These are phyloP conservation scores for Hypomecis atomaria DNA, from an alignment of 2,888 invertebrate species.

Conservation along the genomic window DNA sequence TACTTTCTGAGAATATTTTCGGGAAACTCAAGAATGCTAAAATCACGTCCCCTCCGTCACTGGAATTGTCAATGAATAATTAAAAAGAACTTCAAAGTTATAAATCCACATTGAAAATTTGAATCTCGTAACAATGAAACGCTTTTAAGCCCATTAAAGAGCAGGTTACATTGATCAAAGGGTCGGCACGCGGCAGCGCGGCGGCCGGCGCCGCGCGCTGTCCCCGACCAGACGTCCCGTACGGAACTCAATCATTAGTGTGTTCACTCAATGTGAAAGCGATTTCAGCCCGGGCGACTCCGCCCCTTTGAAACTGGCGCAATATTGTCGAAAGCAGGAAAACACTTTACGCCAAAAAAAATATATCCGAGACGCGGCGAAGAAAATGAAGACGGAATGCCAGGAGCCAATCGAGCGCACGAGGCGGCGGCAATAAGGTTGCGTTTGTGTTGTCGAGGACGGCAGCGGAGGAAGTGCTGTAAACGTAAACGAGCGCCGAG, in stretches of 20 bases:
- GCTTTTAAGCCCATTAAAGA: slow-evolving; percentile 74
- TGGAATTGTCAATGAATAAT: slow-evolving; percentile 15
- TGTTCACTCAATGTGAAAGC: slow-evolving; percentile 82
- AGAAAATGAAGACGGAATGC: slow-evolving; percentile 78
- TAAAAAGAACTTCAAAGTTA: slow-evolving; percentile 24
- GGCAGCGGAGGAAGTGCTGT: slow-evolving; percentile 56
- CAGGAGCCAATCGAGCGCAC: slow-evolving; percentile 77
- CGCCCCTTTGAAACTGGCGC: slow-evolving; percentile 78
- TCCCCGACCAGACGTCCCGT: slow-evolving; percentile 56
- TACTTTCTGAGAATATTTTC: not conserved
- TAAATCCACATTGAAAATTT: slow-evolving; percentile 51
- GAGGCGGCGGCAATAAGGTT: slow-evolving; percentile 72
- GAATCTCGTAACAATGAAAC: slow-evolving; percentile 61
- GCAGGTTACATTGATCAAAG: slow-evolving; percentile 70
- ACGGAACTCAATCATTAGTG: slow-evolving; percentile 84
- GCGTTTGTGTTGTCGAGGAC: slow-evolving; percentile 74
- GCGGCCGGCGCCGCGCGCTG: slow-evolving; percentile 41
- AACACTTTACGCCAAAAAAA: slow-evolving; percentile 76
- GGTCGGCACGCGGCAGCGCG: slow-evolving; percentile 51
- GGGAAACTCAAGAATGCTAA: not conserved
- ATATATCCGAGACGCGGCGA: slow-evolving; percentile 68
- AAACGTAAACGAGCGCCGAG: slow-evolving; percentile 62
- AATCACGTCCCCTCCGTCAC: slow-evolving; percentile 9
- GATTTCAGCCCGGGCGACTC: slow-evolving; percentile 77
- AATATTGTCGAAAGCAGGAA: slow-evolving; percentile 83